A percentile compares a stretch with the other conserved stretches of the same genome.
Evolutionary conservation across 2,888 invertebrate species (phyloP).

Genomic region (Julus scandinavius): DNA sequence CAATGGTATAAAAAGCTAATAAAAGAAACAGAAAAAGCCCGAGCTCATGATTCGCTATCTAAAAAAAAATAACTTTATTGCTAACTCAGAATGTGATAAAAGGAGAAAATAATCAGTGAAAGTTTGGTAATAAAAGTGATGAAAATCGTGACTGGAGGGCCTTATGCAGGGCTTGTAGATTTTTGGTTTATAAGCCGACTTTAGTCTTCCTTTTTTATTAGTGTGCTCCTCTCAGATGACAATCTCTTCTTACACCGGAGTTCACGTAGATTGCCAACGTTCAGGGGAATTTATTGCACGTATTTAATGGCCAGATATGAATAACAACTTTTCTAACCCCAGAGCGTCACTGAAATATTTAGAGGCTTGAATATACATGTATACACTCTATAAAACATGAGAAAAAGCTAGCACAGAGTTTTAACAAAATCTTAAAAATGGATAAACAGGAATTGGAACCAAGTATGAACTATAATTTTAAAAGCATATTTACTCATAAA

Average conservation of each 20-base stretch:
- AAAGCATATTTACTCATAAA: neutral
- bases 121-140: constrained; percentile 37
- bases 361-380: neutral
- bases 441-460: no score
- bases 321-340: neutral
- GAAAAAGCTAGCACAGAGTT: no score
- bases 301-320: constrained; percentile 1
- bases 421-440: no score
- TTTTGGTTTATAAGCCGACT: constrained; percentile 1
- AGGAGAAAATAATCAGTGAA: constrained; percentile 33
- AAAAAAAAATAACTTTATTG: constrained; percentile 35
- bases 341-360: neutral
- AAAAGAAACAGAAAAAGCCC: constrained; percentile 17
- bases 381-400: no score
- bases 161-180: constrained; percentile 38
- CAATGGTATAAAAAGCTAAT: neutral
- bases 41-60: neutral
- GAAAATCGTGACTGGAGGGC: constrained; percentile 42
- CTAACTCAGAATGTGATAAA: constrained; percentile 34
- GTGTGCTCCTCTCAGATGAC: neutral
- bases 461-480: neutral
- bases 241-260: neutral
- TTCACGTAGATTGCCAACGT: neutral
- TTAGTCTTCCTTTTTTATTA: neutral
- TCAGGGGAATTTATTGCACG: constrained; percentile 23